phyloP scores from a whole-genome alignment of 2,113 vertebrate species.

The Malurus cyaneus region DNA sequence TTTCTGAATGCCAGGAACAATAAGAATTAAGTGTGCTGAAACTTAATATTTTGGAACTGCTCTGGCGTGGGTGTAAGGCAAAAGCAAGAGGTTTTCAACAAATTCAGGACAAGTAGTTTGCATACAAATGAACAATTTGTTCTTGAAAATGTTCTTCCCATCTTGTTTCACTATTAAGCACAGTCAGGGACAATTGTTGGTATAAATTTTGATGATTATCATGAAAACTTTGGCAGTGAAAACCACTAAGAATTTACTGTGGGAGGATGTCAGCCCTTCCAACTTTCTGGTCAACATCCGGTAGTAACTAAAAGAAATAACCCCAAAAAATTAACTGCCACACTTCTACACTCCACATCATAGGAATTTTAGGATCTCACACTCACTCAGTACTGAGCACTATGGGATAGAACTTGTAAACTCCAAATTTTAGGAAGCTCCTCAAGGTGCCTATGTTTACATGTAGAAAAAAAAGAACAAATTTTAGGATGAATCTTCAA shows the following conservation, averaged over 20 bases:
- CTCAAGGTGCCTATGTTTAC: neutral
- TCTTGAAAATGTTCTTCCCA: conserved; percentile 35
- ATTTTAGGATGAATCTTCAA: neutral
- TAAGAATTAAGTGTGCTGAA: neutral
- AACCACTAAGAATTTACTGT: neutral
- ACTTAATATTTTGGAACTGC: neutral
- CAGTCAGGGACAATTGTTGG: neutral
- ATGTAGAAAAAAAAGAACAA: neutral
- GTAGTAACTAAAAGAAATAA: neutral
- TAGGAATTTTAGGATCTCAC: neutral
- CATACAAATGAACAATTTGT: conserved; percentile 42
- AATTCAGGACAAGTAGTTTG: conserved; percentile 8
- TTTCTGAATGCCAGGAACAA: conserved; percentile 19
- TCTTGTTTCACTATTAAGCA: conserved; percentile 9
- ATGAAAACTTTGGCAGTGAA: conserved; percentile 21
- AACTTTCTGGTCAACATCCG: neutral
- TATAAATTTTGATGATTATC: conserved; percentile 6
- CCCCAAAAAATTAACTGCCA: neutral
- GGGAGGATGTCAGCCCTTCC: neutral
- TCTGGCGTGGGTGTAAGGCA: neutral
- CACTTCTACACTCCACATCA: neutral
- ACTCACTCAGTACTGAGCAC: neutral
- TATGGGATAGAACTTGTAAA: neutral
- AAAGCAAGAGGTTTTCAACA: conserved; percentile 6
- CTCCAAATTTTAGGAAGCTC: neutral